Evolutionary conservation across 2,888 invertebrate genomes (phyloP), one percentile per base, ranked within the genome.

Genomic region (Diabrotica balteata): DNA sequence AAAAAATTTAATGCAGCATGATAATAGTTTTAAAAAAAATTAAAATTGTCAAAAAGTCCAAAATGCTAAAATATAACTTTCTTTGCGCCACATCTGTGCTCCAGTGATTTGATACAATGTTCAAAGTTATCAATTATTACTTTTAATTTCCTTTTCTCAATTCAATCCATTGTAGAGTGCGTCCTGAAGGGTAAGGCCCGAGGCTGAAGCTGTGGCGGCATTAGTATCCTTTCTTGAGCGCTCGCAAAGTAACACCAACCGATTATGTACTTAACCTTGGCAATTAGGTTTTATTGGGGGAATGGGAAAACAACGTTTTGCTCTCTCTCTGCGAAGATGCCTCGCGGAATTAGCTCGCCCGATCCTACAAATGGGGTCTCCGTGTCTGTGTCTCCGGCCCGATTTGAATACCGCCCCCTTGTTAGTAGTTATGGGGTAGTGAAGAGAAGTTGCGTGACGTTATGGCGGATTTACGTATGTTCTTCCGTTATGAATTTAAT

Each of bases 341-440:
- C 50, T 61, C 46, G 51, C 43, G 22, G 44, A 67, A 63, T 67
- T 63, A 67, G 59, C 59, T 54, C 54, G 32, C 32, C 32, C 32
- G 46, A 63, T 67, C 45, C 52, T 61, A 50, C 67, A 59, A 67
- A 68, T 68, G 62, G 46, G 55, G 54, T 61, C 54, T 61, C 53
- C 32, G 32, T 4, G 32, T 32, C 32, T 47, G 46, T 63, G 55
- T 61, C 65, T 66, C 63, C 59, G 63, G 63, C 55, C 61, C 46
- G 54, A 68, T 71, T 67, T 62, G 59, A 66, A 71, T 65, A 54
- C 59, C 67, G 58, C 47, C 63, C 55, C 57, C 59, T 63, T 63
- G 64, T 64, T 57, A 68, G 53, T 63, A 54, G 63, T 59, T 49
- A 51, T 17, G 43, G 9, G 32, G 8, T 10, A 22, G 32, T 32